Base-by-base conservation (phyloP, 2,113 vertebrate genomes). In the Bubo scandiacus region DNA sequence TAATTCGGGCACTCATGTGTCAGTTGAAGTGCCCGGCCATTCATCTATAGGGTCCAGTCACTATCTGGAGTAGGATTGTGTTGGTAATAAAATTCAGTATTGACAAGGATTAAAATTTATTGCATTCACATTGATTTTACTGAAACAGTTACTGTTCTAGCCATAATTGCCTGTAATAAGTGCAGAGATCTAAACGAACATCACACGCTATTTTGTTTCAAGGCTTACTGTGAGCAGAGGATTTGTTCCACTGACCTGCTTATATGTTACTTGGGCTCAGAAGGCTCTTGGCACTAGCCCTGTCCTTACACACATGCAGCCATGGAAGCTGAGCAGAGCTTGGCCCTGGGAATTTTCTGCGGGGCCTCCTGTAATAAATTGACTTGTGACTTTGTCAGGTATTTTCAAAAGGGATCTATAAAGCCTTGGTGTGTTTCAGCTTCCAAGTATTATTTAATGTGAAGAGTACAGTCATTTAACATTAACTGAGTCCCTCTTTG, bases 381-480 rank as follows among this genome's bases (percentile, higher is more conserved):
- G 65, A 80, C 68, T 91, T 92, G 72, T 40, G 71, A 61, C 55
- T 93, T 91, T 84, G 95, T 94, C 32, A 77, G 90, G 49, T 94
- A 79, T 90, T 86, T 95, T 94, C 82, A 42, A 75, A 89, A 82
- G 83, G 73, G 85, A 61, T 94, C 93, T 36, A 18, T 67, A 75
- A 84, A 83, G 93, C 90, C 47, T 75, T 34, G 85, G 45, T 57
- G 92, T 83, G 43, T 84, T 93, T 82, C 55, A 61, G 96, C 82
- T 92, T 96, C 93, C 86, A 95, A 94, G 77, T 75, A 22, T 81
- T 63, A 79, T 81, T 95, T 94, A 74, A 96, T 81, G 85, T 54
- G 81, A 94, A 78, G 95, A 93, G 82, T 79, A 27, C 66, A 87
- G 90, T 92, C 88, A 78, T 94, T 97, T 92, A 90, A 52, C 63